Base-by-base conservation (phyloP, 1,140 invertebrate species). In the Chrysomallon squamiferum region DNA sequence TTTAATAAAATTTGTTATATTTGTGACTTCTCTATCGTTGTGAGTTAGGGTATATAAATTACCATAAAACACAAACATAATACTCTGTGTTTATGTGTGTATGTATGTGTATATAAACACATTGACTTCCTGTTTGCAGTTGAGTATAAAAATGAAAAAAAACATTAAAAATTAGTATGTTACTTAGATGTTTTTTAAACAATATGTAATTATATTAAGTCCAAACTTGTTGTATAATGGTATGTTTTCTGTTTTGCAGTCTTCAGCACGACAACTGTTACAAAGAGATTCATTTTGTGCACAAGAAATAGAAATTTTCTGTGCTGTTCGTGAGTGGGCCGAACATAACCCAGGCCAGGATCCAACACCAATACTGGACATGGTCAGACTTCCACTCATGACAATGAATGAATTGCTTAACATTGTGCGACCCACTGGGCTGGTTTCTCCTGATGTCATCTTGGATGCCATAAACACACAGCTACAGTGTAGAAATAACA, bases 271-370 rank as follows among this genome's bases (percentile, higher is more conserved):
- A 50, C 92, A 94, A 79, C 87, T 99, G n/a, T 88, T 99, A 41
- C 89, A 91, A 56, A 88, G 96, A 58, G 93, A 98, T 86, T 98
- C 96, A 1, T 98, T 99, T 86, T 98, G 93, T 88, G 95, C 94
- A 0, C 90, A 92, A 4, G 97, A 99, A 87, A 93, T 96, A 29
- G 92, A 98, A 75, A 97, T 99, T 68, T 99, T 99, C 85, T 88
- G 90, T 74, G 93, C 93, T 7, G 92, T 98, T 2, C 89, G 89
- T 77, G 88, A 89, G 56, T 99, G 96, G 96, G 92, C 92, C 66
- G 90, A 89, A 79, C 86, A 90, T 73, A 90, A 97, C 89, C 87
- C 90, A 79, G 88, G 89, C 70, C 73, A 89, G 29, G 90, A 93
- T 72, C 71, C 76, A 4, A 75, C 74, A 7, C 71, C 71, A 4